Base-by-base conservation (phyloP, 2,888 invertebrate genomes). In the Drosophila anomalata region DNA sequence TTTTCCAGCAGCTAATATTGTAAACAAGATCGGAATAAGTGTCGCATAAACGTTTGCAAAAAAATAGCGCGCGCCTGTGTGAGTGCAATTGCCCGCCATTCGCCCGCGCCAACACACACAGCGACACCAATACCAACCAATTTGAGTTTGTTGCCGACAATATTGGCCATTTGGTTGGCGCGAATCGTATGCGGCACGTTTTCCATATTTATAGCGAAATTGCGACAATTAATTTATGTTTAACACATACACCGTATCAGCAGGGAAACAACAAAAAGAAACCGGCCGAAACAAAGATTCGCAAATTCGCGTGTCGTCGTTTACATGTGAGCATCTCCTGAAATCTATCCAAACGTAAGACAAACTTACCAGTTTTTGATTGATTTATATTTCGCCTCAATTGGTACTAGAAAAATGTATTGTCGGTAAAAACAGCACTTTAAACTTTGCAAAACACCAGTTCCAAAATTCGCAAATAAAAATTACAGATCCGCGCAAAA, bases 41-140 rank as follows among this genome's bases (percentile, higher is more conserved):
- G 24, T 55, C 55, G 67, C 56, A 67, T 50, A 57, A 68, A 57
- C 57, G 51, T 57, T 53, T 55, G 67, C 55, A 7, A 47, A 54
- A 53, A 53, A 47, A 53, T 22, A 39, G 50, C 46, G 9, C 39
- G 22, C 39, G 22, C 26, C 44, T 47, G 51, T 68, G 50, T 68
- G 59, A 70, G 60, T 68, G 67, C 24, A 33, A 72, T 59, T 59
- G 74, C 82, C 67, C 82, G 87, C 87, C 85, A 82, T 75, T 84
- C 84, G 79, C 63, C 73, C 71, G 80, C 77, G 62, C 75, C 61
- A 59, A 68, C 53, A 52, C 53, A 71, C 29, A 24, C 48, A 42
- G 14, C 29, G 2, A 31, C 63, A 63, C 68, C 46, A 36, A 56
- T 46, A 60, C 56, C n/a, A 31, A 3, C 29, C 4, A 24, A 47